A percentile compares a stretch with the other conserved stretches of the same genome.
These are phyloP conservation scores for Periphyllus acericola DNA, from an alignment of 2,888 invertebrate species.

Conservation along the genomic window DNA sequence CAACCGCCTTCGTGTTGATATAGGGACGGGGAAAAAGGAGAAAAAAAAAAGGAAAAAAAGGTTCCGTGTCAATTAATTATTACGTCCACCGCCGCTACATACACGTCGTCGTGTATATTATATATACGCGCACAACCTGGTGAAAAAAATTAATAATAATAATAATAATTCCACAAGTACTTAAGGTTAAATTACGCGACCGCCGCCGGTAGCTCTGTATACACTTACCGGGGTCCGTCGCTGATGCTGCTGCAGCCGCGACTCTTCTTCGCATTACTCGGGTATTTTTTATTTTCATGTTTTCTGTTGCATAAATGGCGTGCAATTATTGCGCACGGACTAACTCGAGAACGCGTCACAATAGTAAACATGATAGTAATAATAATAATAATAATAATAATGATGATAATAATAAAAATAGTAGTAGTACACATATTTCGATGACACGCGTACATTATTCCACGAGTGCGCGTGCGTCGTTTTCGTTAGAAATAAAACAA, in stretches of 20 bases:
- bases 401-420: too few relatives aligned
- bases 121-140: too few relatives aligned
- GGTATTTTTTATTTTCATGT: background rate
- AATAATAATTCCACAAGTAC: background rate
- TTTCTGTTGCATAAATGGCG: background rate
- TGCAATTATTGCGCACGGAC: background rate
- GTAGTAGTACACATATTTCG: too few relatives aligned
- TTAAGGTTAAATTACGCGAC: background rate
- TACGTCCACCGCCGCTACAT: background rate
- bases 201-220: background rate
- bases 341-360: too few relatives aligned
- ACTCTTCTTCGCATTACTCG: too few relatives aligned
- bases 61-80: slow-evolving; percentile 57
- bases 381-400: too few relatives aligned
- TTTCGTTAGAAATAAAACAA: slow-evolving; percentile 17
- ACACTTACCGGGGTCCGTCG: background rate
- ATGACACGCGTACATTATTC: too few relatives aligned
- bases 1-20: slow-evolving; percentile 28
- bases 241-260: background rate
- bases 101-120: too few relatives aligned
- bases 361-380: too few relatives aligned
- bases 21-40: background rate
- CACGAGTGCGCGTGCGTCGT: background rate
- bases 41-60: slow-evolving; percentile 18
- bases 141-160: slow-evolving; percentile 1